phyloP scores from a whole-genome alignment of 2,888 invertebrate species.

The Endotricha flammealis region DNA sequence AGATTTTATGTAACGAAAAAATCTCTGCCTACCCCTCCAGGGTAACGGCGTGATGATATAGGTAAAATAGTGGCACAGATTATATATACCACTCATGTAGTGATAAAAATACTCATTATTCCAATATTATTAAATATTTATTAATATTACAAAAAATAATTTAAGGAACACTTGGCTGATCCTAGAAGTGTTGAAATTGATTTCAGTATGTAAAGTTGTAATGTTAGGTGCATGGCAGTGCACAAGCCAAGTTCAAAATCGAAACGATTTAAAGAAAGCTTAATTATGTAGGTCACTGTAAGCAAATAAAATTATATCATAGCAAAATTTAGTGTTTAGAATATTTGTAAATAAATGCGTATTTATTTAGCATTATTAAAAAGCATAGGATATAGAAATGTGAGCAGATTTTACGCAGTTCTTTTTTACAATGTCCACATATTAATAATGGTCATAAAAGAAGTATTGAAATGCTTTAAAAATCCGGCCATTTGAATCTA shows the following conservation, averaged over 20 bases:
- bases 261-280: neutral
- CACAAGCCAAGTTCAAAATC: neutral
- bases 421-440: constrained; percentile 9
- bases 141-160: no score
- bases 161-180: no score
- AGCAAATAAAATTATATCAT: constrained; percentile 13
- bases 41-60: neutral
- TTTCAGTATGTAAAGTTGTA: no score
- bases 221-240: neutral
- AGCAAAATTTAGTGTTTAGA: constrained; percentile 13
- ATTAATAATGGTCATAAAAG: neutral
- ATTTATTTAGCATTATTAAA: constrained; percentile 17
- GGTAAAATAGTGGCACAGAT: neutral
- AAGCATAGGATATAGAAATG: constrained; percentile 14
- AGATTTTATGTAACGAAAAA: no score
- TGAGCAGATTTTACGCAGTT: constrained; percentile 11
- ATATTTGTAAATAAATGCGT: constrained; percentile 19
- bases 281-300: neutral
- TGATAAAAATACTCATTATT: no score
- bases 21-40: no score
- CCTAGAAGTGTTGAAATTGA: no score
- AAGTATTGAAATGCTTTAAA: neutral
- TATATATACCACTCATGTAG: no score
- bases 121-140: no score
- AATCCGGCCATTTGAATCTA: neutral